Base-by-base conservation (phyloP, 2,797 vertebrate species). In the Xiphophorus birchmanni region DNA sequence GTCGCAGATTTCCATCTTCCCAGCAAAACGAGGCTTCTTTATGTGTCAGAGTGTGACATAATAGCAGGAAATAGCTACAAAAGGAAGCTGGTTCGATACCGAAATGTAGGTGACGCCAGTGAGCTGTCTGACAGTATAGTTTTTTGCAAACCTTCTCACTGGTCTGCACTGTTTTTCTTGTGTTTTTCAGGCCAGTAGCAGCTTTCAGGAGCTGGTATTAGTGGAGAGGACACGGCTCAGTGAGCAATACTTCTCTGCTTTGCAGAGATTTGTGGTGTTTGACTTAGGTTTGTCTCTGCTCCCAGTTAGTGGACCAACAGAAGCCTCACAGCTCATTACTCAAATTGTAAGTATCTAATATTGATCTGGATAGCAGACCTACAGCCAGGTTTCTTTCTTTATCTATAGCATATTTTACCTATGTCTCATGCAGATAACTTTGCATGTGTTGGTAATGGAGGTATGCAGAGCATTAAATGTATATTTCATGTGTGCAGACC, bases 261-360 rank as follows among this genome's bases (percentile, higher is more conserved):
- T 97, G 63, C 98, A 99, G 93, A 98, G 95, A 86, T 96, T 99
- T 72, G 96, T 97, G 32, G 96, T 95, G 48, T 93, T 99, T 1
- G 97, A 99, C 67, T 96, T 99, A 4, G 98, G 97, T 56, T 94
- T 99, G 95, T 94, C 95, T 9, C 89, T 99, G 85, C 92, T 99
- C 86, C 97, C 97, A 0, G 92, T 99, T 71, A 81, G 94, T 63
- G 96, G 89, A 71, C 96, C 97, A 92, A 80, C 77, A 0, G 97
- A 98, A 90, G 97, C 97, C 2, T 94, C 97, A 2, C 96, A 97
- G 82, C 96, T 99, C 77, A 95, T 99, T 73, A 4, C 80, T 86
- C 97, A 98, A 65, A 93, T 98, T 1, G 97, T 99, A 93, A 96
- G 96, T 94, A 42, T 5, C 18, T 45, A 6, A 17, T 54, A 63